Evolutionary conservation across 2,888 invertebrate species (phyloP), one percentile per base, ranked within the genome.

Genomic region (Drosophila percnosoma): DNA sequence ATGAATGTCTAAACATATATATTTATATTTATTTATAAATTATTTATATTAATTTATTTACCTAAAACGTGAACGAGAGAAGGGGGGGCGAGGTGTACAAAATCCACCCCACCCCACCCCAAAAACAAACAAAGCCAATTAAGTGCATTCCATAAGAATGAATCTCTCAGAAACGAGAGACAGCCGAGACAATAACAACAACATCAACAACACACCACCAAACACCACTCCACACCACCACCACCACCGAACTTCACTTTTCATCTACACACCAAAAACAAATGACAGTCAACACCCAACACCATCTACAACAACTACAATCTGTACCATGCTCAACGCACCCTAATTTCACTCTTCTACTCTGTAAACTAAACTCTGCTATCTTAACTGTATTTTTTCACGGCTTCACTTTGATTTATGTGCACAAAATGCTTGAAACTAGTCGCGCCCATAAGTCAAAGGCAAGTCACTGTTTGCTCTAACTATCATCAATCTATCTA

Each of bases 1-100:
- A 82, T 78, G 77, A 82, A 84, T 84, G 80, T 81, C 83, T 88
- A 89, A 13, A 55, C 55, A 55, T 55, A 55, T 55, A 87, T 85
- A 82, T 86, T 87, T 90, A 88, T 86, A 81, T 81, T 87, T 90
- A 87, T 81, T 91, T 91, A 92, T 90, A 89, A 91, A 89, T 90
- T 91, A 92, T 92, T 92, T 92, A 92, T 92, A 91, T 91, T 92
- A 92, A 92, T 90, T 91, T 91, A 91, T 91, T 90, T 89, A 85
- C 82, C 85, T 87, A 85, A 86, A 87, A 84, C 80, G 81, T 89
- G 78, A 86, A 83, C 80, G 81, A 75, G 78, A 83, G 73, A 42
- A 68, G 75, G 83, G 72, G 42, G 63, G 24, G 24, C 24, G 15
- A 24, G 15, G 45, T 45, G 45, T 8, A 24, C 7, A 15, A 38